A percentile compares a stretch with the other conserved stretches of the same genome.
These are phyloP conservation scores for Oreotrochilus melanogaster DNA, from an alignment of 2,113 vertebrate species.

Conservation along the genomic window DNA sequence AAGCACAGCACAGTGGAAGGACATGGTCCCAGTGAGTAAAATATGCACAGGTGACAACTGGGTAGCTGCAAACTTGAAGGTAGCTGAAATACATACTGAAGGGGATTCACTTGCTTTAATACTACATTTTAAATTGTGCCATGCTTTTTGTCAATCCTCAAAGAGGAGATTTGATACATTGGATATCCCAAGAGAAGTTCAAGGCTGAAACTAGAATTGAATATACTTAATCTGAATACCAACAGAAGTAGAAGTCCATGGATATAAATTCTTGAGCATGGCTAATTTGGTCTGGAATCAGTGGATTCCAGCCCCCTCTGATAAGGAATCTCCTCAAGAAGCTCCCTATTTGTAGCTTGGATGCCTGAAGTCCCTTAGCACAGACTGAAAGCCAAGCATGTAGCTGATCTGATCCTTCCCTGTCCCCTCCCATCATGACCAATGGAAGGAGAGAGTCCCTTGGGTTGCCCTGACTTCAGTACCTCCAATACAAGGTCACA, in stretches of 20 bases:
- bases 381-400: background rate
- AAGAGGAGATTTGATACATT: background rate
- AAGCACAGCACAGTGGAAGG: background rate
- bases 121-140: background rate
- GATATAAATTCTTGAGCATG: background rate
- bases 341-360: background rate
- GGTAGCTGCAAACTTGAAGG: background rate
- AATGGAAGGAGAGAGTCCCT: background rate
- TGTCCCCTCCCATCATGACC: background rate
- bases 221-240: conserved; percentile 37
- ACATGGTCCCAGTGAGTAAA: background rate
- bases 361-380: background rate
- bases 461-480: background rate
- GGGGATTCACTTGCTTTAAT: conserved; percentile 24
- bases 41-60: background rate
- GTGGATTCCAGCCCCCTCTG: background rate
- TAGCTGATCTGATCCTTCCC: background rate
- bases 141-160: background rate
- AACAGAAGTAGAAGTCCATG: background rate
- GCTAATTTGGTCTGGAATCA: background rate
- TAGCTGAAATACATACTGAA: background rate
- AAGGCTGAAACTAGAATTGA: background rate
- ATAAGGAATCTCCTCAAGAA: background rate
- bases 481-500: background rate
- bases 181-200: conserved; percentile 23